Base-by-base conservation (phyloP, 1,140 invertebrate species). In the Phymastichus coffea region DNA sequence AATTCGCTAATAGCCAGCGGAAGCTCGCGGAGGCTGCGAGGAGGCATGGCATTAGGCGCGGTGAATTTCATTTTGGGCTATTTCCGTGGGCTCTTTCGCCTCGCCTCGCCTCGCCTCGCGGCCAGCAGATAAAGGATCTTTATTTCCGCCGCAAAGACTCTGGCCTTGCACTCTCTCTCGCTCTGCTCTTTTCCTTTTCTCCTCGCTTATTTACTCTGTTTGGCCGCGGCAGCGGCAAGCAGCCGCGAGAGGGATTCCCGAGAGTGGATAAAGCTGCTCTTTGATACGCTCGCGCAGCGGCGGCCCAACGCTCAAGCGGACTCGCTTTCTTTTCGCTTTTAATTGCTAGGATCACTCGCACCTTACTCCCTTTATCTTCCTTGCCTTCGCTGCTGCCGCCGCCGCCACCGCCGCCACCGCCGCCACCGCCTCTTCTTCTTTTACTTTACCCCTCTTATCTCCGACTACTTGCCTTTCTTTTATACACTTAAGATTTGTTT, bases 111-210 rank as follows among this genome's bases (percentile, higher is more conserved):
- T 51, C 41, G 57, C 53, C 40, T 55, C 43, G 53, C 35, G 56
- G 63, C 63, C 12, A 37, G 38, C 51, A 66, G 65, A 69, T 69
- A 69, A 66, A 66, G 63, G 59, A 69, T 69, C 65, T 66, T 66
- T 69, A 69, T 66, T 64, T 66, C 61, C 63, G 62, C 61, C 57
- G 19, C 20, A 25, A 35, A 49, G 46, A 48, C 19, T 17, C 28
- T 6, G 6, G 28, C 12, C 12, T 30, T 30, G n/a, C n/a, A n/a
- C n/a, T n/a, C n/a, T n/a, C n/a, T n/a, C n/a, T n/a, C n/a, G n/a
- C n/a, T n/a, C n/a, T n/a, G n/a, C n/a, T n/a, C n/a, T n/a, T n/a
- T 41, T 41, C 40, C 23, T 53, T 41, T 28, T 40, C 17, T 14
- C 48, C n/a, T 10, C 28, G 12, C 17, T 53, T 53, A 41, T 40